A percentile compares a stretch with the other conserved stretches of the same genome.
Conservation (phyloP, 2,888 invertebrate genomes). For the Synanthedon andrenaeformis region DNA sequence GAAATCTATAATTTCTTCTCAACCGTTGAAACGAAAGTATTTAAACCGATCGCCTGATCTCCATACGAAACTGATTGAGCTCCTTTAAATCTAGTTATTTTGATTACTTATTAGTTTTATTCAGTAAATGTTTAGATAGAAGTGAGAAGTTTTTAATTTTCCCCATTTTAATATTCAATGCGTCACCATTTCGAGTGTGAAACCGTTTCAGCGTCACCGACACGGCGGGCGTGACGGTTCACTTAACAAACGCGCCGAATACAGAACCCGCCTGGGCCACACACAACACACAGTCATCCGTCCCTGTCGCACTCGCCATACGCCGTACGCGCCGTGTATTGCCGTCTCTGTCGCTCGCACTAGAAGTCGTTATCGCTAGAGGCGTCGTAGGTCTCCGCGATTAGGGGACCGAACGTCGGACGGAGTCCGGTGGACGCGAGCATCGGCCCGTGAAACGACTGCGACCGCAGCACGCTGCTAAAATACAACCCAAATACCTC, state of each 20-base stretch:
- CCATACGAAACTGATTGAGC: too few relatives aligned
- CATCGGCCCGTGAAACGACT: conserved; percentile 73
- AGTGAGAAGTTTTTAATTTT: too few relatives aligned
- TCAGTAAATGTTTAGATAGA: too few relatives aligned
- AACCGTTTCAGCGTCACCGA: too few relatives aligned
- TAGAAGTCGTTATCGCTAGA: conserved; percentile 68
- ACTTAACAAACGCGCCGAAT: background rate
- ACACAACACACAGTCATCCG: conserved; percentile 3
- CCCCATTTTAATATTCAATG: too few relatives aligned
- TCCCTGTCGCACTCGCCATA: conserved; percentile 5
- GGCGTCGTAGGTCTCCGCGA: conserved; percentile 54
- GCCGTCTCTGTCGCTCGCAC: conserved; percentile 14
- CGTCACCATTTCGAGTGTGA: too few relatives aligned
- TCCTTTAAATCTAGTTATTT: too few relatives aligned
- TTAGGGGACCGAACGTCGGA: conserved; percentile 34
- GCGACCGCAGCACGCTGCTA: conserved; percentile 72
- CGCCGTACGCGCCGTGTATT: conserved; percentile 4
- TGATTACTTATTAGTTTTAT: too few relatives aligned
- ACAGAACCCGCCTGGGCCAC: background rate
- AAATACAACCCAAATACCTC: conserved; percentile 7
- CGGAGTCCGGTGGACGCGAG: conserved; percentile 41
- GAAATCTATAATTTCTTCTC: too few relatives aligned
- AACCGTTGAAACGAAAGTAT: too few relatives aligned
- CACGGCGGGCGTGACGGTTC: too few relatives aligned
- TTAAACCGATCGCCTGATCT: too few relatives aligned